Evolutionary conservation across 2,888 invertebrate species (phyloP), one percentile per base, ranked within the genome.

Genomic region (Coronaproctus castanopsis): DNA sequence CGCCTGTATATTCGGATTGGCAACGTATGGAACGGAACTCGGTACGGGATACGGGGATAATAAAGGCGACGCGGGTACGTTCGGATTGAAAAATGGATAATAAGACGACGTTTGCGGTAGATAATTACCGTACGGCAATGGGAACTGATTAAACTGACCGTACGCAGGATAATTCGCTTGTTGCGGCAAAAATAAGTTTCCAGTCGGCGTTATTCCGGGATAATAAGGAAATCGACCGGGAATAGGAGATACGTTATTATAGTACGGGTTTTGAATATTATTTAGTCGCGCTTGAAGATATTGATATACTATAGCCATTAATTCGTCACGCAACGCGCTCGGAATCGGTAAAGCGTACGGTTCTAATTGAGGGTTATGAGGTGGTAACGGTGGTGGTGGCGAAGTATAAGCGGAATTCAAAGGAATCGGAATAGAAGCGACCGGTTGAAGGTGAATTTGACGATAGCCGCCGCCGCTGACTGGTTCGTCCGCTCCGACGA

Each of bases 301-400:
- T 23, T 66, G 65, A 19, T 66, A 54, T 21, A 67, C 62, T 55
- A 67, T 66, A 50, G 67, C 66, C 66, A 67, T 67, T 18, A 67
- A 64, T 24, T 67, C 67, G 52, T 67, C 67, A 53, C 67, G 62
- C 2, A 67, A 63, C 5, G 55, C 24, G 3, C 24, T 51, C 24
- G 62, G 54, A 21, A 55, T 54, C 1, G 59, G 56, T 21, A 53
- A 57, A 53, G 49, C 57, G 20, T 55, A 55, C 10, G 60, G 58
- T 10, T 56, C 55, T 10, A 19, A 52, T 36, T 59, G 56, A 20
- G 52, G 52, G 49, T 24, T 52, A 5, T 54, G 54, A 23, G 23
- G 61, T 18, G 62, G 58, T 2, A 61, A 50, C 18, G 61, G 55
- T 53, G 57, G 23, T 10, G 59, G 53, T 10, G 58, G 58, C 2